phyloP scores from a whole-genome alignment of 1,140 invertebrate genomes.

The Anastatus disparis region DNA sequence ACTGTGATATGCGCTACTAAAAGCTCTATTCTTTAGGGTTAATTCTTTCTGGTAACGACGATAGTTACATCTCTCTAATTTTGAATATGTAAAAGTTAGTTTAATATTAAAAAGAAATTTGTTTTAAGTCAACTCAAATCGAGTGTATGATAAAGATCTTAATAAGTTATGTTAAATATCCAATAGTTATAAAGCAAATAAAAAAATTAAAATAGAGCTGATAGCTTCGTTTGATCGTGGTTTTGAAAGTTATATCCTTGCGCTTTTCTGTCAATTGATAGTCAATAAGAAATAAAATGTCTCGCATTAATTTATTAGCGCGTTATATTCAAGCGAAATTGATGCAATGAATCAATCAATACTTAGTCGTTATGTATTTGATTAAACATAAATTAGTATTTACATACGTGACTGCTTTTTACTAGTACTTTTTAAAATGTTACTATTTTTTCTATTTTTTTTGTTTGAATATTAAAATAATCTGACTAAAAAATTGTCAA shows the following conservation, averaged over 20 bases:
- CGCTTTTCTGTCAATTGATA: slow-evolving; percentile 32
- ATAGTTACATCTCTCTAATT: slow-evolving; percentile 28
- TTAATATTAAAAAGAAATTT: neutral
- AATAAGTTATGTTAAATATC: neutral
- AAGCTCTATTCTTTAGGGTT: slow-evolving; percentile 54
- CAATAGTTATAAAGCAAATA: slow-evolving; percentile 11
- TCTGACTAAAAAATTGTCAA: too few species aligned
- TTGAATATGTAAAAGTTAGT: slow-evolving; percentile 43
- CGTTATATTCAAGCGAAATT: neutral
- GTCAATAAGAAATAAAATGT: neutral
- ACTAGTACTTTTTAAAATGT: neutral
- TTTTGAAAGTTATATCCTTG: slow-evolving; percentile 26
- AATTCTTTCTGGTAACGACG: slow-evolving; percentile 36
- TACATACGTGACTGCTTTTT: neutral
- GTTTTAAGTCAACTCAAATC: slow-evolving; percentile 11
- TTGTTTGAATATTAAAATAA: too few species aligned
- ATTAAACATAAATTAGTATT: neutral
- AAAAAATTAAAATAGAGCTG: slow-evolving; percentile 30
- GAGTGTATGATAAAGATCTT: neutral
- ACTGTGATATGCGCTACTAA: slow-evolving; percentile 66
- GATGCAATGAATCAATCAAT: neutral
- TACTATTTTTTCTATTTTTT: too few species aligned
- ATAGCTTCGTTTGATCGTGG: slow-evolving; percentile 18
- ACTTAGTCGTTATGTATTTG: neutral
- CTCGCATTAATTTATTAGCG: slow-evolving; percentile 19